phyloP scores from a whole-genome alignment of 2,888 invertebrate genomes.

The Eupithecia insigniata region DNA sequence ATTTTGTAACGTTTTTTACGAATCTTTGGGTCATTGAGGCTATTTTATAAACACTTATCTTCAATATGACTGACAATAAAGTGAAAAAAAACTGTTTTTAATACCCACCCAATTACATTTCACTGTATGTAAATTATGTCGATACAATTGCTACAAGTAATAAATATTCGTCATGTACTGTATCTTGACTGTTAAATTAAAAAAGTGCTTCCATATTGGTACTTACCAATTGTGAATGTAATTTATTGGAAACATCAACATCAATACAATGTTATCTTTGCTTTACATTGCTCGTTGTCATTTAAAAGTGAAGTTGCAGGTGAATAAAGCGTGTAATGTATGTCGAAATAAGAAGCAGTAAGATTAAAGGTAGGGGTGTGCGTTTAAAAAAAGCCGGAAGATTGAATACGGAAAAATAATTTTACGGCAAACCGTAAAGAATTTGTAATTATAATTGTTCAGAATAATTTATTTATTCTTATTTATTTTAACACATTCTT shows the following conservation, averaged over 20 bases:
- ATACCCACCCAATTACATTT: neutral
- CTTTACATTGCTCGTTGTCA: slow-evolving; percentile 16
- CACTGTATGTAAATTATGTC: slow-evolving; percentile 10
- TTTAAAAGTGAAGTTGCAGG: neutral
- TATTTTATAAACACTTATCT: neutral
- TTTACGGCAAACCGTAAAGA: too few relatives aligned
- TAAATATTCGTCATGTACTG: slow-evolving; percentile 20
- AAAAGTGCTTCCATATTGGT: slow-evolving; percentile 17
- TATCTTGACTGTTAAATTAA: slow-evolving; percentile 14
- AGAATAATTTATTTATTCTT: too few relatives aligned
- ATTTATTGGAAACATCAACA: slow-evolving; percentile 17
- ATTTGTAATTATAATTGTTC: too few relatives aligned
- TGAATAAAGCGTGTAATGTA: slow-evolving; percentile 21
- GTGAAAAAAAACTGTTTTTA: slow-evolving; percentile 2
- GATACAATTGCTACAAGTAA: slow-evolving; percentile 13
- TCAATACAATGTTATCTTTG: slow-evolving; percentile 25
- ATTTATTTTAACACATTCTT: too few relatives aligned
- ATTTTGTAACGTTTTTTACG: neutral
- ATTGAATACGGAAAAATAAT: neutral
- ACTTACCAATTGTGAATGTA: slow-evolving; percentile 19
- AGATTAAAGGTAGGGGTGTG: neutral
- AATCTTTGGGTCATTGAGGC: neutral
- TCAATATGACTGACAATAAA: slow-evolving; percentile 3
- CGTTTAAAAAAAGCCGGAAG: slow-evolving; percentile 19
- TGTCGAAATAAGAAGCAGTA: slow-evolving; percentile 16